Percentiles rank a stretch among this genome's conserved stretches.
These are phyloP conservation scores for Saccostrea cuccullata DNA, from an alignment of 1,140 invertebrate genomes.

Conservation along the genomic window DNA sequence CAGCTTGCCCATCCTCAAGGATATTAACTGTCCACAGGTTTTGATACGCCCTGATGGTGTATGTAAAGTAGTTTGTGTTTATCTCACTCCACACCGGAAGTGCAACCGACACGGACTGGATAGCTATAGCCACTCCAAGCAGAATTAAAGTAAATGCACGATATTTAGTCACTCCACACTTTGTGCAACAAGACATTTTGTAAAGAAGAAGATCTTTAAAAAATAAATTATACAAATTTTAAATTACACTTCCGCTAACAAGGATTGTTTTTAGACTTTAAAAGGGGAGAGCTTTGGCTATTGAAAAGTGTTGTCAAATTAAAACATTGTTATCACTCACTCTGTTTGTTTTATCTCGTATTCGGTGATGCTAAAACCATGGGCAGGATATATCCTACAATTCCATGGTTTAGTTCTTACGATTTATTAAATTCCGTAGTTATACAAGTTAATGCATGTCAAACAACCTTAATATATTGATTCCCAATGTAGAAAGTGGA, in stretches of 20 bases:
- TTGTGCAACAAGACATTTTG: background rate
- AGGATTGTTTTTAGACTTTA: no score
- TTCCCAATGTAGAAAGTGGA: no score
- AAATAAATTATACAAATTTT: background rate
- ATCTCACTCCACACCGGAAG: background rate
- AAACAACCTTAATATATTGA: no score
- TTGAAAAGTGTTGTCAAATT: background rate
- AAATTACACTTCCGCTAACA: no score
- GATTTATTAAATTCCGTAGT: background rate
- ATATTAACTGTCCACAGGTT: background rate
- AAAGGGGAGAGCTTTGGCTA: no score
- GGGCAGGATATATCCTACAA: background rate
- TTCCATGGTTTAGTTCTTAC: background rate
- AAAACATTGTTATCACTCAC: background rate
- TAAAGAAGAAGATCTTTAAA: background rate
- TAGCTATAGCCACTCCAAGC: background rate
- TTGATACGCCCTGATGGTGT: background rate
- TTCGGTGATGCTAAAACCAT: background rate
- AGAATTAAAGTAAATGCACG: background rate
- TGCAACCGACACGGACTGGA: background rate
- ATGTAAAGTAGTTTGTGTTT: background rate
- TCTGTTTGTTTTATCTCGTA: background rate
- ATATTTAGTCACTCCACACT: background rate
- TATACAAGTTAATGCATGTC: background rate
- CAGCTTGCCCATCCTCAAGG: background rate